Evolutionary conservation across 2,797 vertebrate species (phyloP).

Genomic region (Pangasius larnaudii): DNA sequence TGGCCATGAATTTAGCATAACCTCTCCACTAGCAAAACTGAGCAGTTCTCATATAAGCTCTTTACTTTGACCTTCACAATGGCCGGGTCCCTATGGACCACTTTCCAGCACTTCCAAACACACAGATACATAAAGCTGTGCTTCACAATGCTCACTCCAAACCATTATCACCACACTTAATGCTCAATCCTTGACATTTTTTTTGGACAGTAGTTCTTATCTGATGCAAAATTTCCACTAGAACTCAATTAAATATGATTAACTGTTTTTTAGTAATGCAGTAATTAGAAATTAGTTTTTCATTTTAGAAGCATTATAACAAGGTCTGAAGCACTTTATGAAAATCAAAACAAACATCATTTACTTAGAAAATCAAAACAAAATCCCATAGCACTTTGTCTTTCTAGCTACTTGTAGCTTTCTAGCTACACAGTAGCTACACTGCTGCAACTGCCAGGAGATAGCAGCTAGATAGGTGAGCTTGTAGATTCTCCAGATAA

Average conservation of each 20-base stretch:
- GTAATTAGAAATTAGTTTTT: background rate
- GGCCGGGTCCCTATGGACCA: background rate
- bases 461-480: background rate
- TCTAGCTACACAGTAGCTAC: background rate
- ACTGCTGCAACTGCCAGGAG: too few species aligned
- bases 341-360: background rate
- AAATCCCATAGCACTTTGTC: background rate
- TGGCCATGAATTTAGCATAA: background rate
- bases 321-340: conserved; percentile 27
- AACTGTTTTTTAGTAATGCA: background rate
- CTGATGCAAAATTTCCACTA: conserved; percentile 46
- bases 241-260: conserved; percentile 33
- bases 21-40: background rate
- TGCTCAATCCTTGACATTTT: conserved; percentile 5
- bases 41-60: background rate
- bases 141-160: background rate
- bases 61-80: conserved; percentile 10
- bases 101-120: background rate
- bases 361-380: background rate
- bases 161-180: background rate
- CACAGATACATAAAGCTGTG: background rate
- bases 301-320: background rate
- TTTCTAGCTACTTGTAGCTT: background rate
- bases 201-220: conserved; percentile 11
- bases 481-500: background rate